Evolutionary conservation across 2,113 vertebrate genomes (phyloP).

Genomic region (Megaceryle maxima): DNA sequence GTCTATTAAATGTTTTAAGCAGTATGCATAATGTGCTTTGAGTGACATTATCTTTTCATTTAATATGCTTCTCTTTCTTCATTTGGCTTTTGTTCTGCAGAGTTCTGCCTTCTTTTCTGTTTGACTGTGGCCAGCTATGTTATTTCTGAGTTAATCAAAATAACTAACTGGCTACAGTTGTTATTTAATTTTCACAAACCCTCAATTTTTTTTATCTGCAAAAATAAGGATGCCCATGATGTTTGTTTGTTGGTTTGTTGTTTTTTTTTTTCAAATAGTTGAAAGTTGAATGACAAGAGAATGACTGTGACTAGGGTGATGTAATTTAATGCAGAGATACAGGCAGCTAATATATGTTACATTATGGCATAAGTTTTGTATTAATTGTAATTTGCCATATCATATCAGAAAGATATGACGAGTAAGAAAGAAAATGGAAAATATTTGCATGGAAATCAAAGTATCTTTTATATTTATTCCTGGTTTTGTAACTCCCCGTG

Average conservation of each 20-base stretch:
- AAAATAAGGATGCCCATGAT: not conserved
- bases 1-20: slow-evolving; percentile 26
- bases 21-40: not conserved
- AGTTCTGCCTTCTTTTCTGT: slow-evolving; percentile 14
- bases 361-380: slow-evolving; percentile 2
- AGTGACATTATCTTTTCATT: slow-evolving; percentile 2
- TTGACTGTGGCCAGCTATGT: slow-evolving; percentile 7
- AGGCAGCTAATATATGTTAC: slow-evolving; percentile 24
- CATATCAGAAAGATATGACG: not conserved
- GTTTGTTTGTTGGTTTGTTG: not conserved
- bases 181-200: slow-evolving; percentile 26
- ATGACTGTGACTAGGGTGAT: not conserved
- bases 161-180: slow-evolving; percentile 12
- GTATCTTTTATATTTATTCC: not conserved
- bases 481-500: not conserved
- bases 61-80: slow-evolving; percentile 32
- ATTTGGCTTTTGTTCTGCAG: slow-evolving; percentile 30
- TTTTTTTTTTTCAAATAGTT: not conserved
- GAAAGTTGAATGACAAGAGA: slow-evolving; percentile 19
- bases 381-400: slow-evolving; percentile 16
- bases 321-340: not conserved
- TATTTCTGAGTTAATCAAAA: slow-evolving; percentile 34
- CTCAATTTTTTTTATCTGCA: not conserved
- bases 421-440: not conserved
- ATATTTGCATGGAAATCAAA: not conserved